phyloP scores from a whole-genome alignment of 1,140 invertebrate species.

The Proales similis region DNA sequence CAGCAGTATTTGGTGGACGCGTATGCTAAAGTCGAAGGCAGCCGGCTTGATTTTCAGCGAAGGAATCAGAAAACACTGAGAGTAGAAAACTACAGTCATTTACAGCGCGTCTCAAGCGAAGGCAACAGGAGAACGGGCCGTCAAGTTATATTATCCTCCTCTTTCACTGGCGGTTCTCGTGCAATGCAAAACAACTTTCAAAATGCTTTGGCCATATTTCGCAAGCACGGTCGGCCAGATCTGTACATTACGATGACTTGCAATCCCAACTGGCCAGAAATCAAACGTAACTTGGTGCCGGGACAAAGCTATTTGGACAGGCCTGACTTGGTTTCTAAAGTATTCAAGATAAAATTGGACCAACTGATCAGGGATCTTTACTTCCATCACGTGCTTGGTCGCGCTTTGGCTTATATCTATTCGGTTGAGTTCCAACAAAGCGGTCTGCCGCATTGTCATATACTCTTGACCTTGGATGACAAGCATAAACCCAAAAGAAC shows the following conservation, averaged over 20 bases:
- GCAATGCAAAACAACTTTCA: conserved; percentile 36
- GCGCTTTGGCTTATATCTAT: conserved; percentile 46
- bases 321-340: conserved; percentile 52
- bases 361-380: conserved; percentile 51
- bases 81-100: conserved; percentile 3
- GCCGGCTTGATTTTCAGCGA: conserved; percentile 41
- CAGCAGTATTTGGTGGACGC: conserved; percentile 27
- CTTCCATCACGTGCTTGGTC: conserved; percentile 47
- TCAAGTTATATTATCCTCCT: conserved; percentile 4
- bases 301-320: conserved; percentile 44
- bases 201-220: conserved; percentile 39
- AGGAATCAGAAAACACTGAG: conserved; percentile 22
- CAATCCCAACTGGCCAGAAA: conserved; percentile 48
- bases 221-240: conserved; percentile 39
- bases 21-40: conserved; percentile 48
- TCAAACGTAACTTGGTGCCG: conserved; percentile 43
- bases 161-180: background rate
- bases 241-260: conserved; percentile 43
- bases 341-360: conserved; percentile 55
- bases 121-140: background rate
- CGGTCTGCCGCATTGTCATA: conserved; percentile 56
- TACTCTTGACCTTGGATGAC: conserved; percentile 50
- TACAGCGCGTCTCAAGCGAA: background rate
- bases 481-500: conserved; percentile 37
- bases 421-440: conserved; percentile 57